Percentiles rank a stretch among this genome's conserved stretches.
phyloP scores from a whole-genome alignment of 2,113 vertebrate species.

The Junco hyemalis region DNA sequence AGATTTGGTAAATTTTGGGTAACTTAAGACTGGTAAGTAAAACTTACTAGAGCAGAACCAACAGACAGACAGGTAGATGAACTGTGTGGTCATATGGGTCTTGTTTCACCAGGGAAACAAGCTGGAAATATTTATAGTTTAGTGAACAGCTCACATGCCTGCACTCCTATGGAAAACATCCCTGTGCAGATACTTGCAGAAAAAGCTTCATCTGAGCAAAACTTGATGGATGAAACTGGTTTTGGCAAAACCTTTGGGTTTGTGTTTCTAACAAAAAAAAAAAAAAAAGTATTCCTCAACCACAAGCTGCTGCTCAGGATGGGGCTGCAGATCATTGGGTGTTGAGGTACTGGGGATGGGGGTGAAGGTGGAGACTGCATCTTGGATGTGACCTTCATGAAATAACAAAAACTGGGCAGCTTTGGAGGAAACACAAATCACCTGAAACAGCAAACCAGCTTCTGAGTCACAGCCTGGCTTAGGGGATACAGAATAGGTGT shows the following conservation, averaged over 20 bases:
- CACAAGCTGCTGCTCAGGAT: background rate
- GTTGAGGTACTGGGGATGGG: background rate
- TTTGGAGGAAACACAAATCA: background rate
- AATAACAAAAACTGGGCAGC: background rate
- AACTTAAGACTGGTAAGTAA: background rate
- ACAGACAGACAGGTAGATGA: background rate
- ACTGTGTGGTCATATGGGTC: background rate
- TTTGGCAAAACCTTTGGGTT: background rate
- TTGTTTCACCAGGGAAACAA: background rate
- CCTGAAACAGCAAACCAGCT: background rate
- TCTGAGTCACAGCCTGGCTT: background rate
- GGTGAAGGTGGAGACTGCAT: background rate
- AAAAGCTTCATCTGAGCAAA: background rate
- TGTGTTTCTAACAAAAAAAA: background rate
- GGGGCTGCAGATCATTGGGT: background rate
- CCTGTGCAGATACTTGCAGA: background rate
- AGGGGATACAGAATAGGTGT: background rate
- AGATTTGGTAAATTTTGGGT: background rate
- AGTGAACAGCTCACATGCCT: background rate
- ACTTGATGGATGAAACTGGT: background rate
- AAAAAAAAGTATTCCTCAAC: background rate
- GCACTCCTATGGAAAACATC: background rate
- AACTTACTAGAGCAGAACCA: background rate
- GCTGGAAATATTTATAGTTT: background rate
- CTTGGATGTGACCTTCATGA: background rate